Evolutionary conservation across 2,113 vertebrate genomes (phyloP).

Genomic region (Festucalex cinctus): DNA sequence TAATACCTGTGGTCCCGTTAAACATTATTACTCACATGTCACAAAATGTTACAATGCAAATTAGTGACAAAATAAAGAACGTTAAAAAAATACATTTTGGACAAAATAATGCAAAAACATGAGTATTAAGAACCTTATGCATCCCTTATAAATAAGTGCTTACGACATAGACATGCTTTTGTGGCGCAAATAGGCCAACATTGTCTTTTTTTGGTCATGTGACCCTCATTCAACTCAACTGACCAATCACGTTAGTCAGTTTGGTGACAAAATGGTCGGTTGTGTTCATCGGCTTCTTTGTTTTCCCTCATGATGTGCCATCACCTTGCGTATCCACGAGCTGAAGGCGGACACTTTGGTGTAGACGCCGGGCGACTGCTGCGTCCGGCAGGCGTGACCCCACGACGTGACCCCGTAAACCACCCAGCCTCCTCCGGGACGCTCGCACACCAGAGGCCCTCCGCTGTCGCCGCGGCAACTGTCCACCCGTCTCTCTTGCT

Average conservation of each 20-base stretch:
- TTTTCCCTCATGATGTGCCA: constrained; percentile 47
- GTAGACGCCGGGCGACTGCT: constrained; percentile 92
- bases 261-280: not conserved
- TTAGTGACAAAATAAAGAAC: constrained; percentile 24
- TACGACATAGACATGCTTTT: constrained; percentile 6
- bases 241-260: constrained; percentile 6
- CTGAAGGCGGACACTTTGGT: constrained; percentile 91
- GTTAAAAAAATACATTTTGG: constrained; percentile 6
- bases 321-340: constrained; percentile 88
- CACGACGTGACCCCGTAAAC: constrained; percentile 95
- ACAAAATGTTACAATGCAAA: constrained; percentile 24
- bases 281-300: constrained; percentile 19
- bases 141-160: constrained; percentile 52
- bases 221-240: not conserved
- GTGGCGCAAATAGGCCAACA: not conserved
- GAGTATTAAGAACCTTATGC: constrained; percentile 9
- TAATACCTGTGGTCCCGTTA: constrained; percentile 50
- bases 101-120: not conserved
- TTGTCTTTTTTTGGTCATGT: not conserved
- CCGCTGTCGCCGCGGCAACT: constrained; percentile 97
- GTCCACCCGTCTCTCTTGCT: constrained; percentile 81
- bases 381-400: constrained; percentile 89
- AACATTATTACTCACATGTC: constrained; percentile 16
- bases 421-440: constrained; percentile 82
- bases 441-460: constrained; percentile 89